These are phyloP conservation scores for Tragelaphus strepsiceros DNA, from an alignment of 2,113 vertebrate species.

Conservation along the genomic window DNA sequence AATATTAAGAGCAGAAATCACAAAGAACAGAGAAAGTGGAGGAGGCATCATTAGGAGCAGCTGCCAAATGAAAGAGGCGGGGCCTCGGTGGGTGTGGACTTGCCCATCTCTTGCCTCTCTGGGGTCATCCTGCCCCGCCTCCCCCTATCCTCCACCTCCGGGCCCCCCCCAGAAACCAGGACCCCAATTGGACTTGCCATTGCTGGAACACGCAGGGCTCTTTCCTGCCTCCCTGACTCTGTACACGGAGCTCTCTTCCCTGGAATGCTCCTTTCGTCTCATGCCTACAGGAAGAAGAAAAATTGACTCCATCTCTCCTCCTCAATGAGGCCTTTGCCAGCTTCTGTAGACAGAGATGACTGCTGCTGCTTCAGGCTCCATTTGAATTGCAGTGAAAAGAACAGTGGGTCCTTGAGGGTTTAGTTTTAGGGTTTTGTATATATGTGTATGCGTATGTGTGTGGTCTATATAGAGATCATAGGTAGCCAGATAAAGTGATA, in stretches of 20 bases:
- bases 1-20: background rate
- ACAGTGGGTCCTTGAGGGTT: background rate
- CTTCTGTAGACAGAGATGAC: background rate
- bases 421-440: background rate
- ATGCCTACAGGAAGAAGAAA: background rate
- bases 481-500: background rate
- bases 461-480: background rate
- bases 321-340: background rate
- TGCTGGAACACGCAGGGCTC: background rate
- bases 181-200: accelerated
- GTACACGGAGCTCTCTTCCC: accelerated
- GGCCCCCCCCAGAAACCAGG: accelerated
- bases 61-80: background rate
- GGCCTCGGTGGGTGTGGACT: accelerated
- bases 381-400: background rate
- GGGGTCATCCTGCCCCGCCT: background rate
- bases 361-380: background rate
- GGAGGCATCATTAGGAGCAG: background rate
- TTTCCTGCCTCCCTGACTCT: background rate
- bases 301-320: background rate
- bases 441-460: background rate
- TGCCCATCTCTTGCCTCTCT: background rate
- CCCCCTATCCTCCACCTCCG: accelerated
- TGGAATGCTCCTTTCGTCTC: background rate
- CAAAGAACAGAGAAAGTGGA: accelerated